Percentiles rank a stretch among this genome's conserved stretches.
Conservation (phyloP, 2,113 vertebrate genomes). For the Syrrhaptes paradoxus region DNA sequence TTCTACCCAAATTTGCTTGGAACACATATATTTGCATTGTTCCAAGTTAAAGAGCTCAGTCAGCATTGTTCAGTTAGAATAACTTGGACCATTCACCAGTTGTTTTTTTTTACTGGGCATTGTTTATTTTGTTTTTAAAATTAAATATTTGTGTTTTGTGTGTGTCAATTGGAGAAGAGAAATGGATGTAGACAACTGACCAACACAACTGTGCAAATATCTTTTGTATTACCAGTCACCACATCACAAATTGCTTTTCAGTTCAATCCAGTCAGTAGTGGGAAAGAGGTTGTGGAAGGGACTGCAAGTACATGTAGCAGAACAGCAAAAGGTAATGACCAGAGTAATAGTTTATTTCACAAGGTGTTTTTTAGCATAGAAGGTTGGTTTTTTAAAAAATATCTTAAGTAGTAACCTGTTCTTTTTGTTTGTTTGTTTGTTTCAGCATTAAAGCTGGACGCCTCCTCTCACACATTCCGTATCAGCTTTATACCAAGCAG, state of each 20-base stretch:
- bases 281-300: background rate
- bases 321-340: background rate
- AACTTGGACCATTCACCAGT: background rate
- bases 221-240: background rate
- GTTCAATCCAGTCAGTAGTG: background rate
- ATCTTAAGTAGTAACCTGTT: background rate
- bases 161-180: background rate
- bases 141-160: background rate
- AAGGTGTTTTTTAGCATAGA: background rate
- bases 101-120: background rate
- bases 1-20: background rate
- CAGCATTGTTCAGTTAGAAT: background rate
- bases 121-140: background rate
- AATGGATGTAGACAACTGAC: background rate
- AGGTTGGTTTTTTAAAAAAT: background rate
- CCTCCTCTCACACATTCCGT: conserved; percentile 88
- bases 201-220: background rate
- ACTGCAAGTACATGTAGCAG: background rate
- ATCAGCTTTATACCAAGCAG: conserved; percentile 93
- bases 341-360: background rate
- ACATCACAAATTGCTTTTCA: background rate
- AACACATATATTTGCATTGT: background rate
- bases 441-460: conserved; percentile 90
- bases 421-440: background rate
- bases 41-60: background rate